Percentiles rank a stretch among this genome's conserved stretches.
Evolutionary conservation across 2,797 vertebrate genomes (phyloP).

Genomic region (Gymnoscopelus microlampas): DNA sequence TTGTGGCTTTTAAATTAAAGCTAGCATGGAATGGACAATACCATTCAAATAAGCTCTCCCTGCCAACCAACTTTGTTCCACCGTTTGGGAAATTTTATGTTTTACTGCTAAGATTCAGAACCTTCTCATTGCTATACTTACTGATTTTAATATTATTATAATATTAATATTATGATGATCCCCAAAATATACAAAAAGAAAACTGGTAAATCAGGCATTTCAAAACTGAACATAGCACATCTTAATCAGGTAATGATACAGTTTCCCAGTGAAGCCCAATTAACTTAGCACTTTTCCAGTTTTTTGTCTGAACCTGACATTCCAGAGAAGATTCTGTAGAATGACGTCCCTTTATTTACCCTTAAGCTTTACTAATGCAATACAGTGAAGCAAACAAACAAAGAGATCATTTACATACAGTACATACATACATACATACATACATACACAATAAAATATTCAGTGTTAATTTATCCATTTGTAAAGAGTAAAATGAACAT

Average conservation of each 20-base stretch:
- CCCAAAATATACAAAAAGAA: too few species aligned
- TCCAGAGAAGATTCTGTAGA: not conserved
- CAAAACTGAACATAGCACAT: not conserved
- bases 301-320: slow-evolving; percentile 4
- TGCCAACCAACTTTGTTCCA: slow-evolving; percentile 45
- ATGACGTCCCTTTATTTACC: too few species aligned
- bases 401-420: not conserved
- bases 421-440: not conserved
- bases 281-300: slow-evolving; percentile 1
- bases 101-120: slow-evolving; percentile 20
- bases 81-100: slow-evolving; percentile 62
- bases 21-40: slow-evolving; percentile 67
- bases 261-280: slow-evolving; percentile 1
- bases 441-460: too few species aligned
- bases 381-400: not conserved
- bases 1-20: slow-evolving; percentile 80
- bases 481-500: too few species aligned
- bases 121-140: slow-evolving; percentile 44
- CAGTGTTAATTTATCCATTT: too few species aligned
- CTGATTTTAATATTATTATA: not conserved
- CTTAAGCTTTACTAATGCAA: slow-evolving; percentile 1
- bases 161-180: not conserved
- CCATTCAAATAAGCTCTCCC: slow-evolving; percentile 71
- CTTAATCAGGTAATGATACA: not conserved
- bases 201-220: not conserved